Evolutionary conservation across 2,797 vertebrate species (phyloP), one percentile per base, ranked within the genome.

Genomic region (Somateria mollissima): DNA sequence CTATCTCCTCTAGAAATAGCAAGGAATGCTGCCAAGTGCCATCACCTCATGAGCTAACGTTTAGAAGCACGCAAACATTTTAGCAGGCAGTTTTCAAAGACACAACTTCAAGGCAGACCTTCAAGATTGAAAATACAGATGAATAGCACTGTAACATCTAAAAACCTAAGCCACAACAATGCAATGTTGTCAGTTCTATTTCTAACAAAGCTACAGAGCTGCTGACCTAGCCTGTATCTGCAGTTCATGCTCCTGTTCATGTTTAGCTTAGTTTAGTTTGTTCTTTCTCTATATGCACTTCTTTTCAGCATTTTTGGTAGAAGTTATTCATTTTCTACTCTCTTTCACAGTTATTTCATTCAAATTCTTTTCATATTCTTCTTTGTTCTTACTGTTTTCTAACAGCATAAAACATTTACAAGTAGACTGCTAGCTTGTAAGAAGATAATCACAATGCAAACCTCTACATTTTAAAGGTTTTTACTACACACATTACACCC

Each of bases 301-400:
- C 19, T 84, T 93, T 66, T 75, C 58, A 74, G 78, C 22, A 56
- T 80, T 94, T 95, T 92, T 92, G 80, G 76, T 84, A 81, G 37
- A 93, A 90, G 72, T 61, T 60, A 83, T 71, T 92, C 8, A 19
- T 72, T 89, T 81, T 92, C 73, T 90, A 83, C 18, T 92, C 72
- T 78, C 67, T 87, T 89, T 94, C 92, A 95, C 87, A 95, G 86
- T 87, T 92, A 81, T 28, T 91, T 96, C 47, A 80, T 81, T 94
- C 66, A 94, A 93, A 96, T 58, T 78, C 86, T 85, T 32, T 36
- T 89, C 49, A 34, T 58, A 45, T 75, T 39, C n/a, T 74, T 75
- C 64, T 94, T 91, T 92, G 73, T 78, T 94, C 76, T 94, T 84
- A 81, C 4, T 84, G 51, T 84, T 84, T 61, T 75, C 56, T 88